Evolutionary conservation across 2,888 invertebrate genomes (phyloP).

Genomic region (Ectropis crepuscularia): DNA sequence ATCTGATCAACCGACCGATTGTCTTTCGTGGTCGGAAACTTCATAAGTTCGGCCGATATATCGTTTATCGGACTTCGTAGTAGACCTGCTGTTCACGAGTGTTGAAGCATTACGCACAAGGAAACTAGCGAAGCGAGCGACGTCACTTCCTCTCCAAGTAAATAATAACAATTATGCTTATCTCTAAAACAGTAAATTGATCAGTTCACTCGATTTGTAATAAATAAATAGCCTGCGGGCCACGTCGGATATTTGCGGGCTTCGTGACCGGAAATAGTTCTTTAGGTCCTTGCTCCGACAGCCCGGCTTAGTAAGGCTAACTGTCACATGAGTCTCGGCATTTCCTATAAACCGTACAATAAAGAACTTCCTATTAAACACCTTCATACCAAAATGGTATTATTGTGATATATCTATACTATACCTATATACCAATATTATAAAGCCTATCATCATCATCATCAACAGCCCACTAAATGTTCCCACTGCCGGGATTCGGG

Average conservation of each 20-base stretch:
- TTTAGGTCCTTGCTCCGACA: conserved; percentile 54
- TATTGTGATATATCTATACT: too few relatives aligned
- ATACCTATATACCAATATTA: too few relatives aligned
- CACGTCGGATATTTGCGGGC: conserved; percentile 55
- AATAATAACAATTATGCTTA: conserved; percentile 46
- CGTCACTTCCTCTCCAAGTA: conserved; percentile 28
- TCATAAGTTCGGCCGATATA: too few relatives aligned
- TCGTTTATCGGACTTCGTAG: too few relatives aligned
- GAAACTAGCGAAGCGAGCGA: conserved; percentile 36
- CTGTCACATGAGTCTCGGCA: conserved; percentile 26
- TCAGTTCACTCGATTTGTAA: conserved; percentile 48
- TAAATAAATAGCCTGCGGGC: conserved; percentile 53
- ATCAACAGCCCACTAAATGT: too few relatives aligned
- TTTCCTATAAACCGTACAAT: conserved; percentile 24
- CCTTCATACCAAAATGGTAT: not conserved
- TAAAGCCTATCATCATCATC: too few relatives aligned
- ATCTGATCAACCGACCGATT: too few relatives aligned
- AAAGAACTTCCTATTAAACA: conserved; percentile 7
- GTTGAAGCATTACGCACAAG: conserved; percentile 17
- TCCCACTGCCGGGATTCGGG: too few relatives aligned
- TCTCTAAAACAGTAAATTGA: conserved; percentile 48
- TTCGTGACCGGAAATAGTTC: conserved; percentile 67
- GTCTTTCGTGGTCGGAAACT: too few relatives aligned
- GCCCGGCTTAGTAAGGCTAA: conserved; percentile 29
- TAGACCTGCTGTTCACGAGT: too few relatives aligned